Conservation (phyloP, 2,113 vertebrate genomes). For the Clarias gariepinus region DNA sequence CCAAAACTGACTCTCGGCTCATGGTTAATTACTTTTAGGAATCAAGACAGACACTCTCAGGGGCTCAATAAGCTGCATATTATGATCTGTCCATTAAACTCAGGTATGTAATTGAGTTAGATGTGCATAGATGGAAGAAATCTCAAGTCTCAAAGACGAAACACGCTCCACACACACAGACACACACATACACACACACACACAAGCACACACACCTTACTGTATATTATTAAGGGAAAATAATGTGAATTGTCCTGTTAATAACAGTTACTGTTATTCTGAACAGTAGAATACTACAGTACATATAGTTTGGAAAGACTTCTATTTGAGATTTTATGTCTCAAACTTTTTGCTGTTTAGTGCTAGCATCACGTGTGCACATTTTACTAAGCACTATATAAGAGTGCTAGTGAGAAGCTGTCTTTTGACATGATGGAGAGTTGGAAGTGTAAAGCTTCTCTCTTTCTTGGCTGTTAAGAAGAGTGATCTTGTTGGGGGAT, state of each 20-base stretch:
- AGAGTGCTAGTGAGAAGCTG: neutral
- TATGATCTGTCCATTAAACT: constrained; percentile 76
- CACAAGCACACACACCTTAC: neutral
- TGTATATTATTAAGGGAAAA: neutral
- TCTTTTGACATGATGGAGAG: constrained; percentile 41
- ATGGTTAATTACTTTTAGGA: constrained; percentile 78
- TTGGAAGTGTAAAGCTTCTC: constrained; percentile 56
- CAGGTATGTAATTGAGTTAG: constrained; percentile 69
- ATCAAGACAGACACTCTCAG: constrained; percentile 65
- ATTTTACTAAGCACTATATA: neutral
- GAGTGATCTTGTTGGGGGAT: constrained; percentile 66
- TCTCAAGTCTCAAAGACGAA: constrained; percentile 26
- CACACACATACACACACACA: neutral
- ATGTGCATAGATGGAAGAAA: constrained; percentile 49
- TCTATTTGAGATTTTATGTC: neutral
- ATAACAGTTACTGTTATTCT: neutral
- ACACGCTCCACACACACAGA: neutral
- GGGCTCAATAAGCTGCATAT: constrained; percentile 72
- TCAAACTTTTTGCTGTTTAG: neutral
- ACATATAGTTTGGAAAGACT: neutral
- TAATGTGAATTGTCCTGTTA: neutral
- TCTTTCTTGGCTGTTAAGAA: constrained; percentile 62
- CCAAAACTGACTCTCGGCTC: constrained; percentile 71
- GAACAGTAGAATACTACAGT: neutral
- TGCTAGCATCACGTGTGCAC: neutral